A percentile compares a stretch with the other conserved stretches of the same genome.
Evolutionary conservation across 2,797 vertebrate genomes (phyloP).

Genomic region (Microchirus variegatus): DNA sequence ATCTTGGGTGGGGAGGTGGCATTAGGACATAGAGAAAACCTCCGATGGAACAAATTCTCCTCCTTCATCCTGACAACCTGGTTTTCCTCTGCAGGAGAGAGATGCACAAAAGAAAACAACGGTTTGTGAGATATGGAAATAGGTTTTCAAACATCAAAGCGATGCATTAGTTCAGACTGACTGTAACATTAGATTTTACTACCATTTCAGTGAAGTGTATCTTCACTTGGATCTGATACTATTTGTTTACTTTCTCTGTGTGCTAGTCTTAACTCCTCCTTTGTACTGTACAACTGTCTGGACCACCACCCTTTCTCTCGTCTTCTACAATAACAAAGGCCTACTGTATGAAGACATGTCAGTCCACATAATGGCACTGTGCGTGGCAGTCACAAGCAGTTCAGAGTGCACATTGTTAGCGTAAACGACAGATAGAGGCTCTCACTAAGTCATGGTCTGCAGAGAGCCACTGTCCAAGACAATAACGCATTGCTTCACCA

Average conservation of each 20-base stretch:
- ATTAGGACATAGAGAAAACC: slow-evolving; percentile 90
- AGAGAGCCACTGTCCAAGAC: slow-evolving; percentile 40
- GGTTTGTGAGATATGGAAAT: neutral
- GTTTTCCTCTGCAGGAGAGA: slow-evolving; percentile 81
- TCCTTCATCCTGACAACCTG: slow-evolving; percentile 92
- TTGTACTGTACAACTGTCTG: slow-evolving; percentile 19
- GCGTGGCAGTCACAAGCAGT: slow-evolving; percentile 60
- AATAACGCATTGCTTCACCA: slow-evolving; percentile 9
- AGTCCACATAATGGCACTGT: slow-evolving; percentile 54
- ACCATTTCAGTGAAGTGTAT: neutral
- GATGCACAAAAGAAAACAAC: slow-evolving; percentile 19
- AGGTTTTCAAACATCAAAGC: neutral
- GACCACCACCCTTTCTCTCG: slow-evolving; percentile 18
- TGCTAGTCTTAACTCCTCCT: slow-evolving; percentile 12
- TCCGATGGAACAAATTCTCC: slow-evolving; percentile 91
- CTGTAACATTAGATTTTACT: slow-evolving; percentile 8
- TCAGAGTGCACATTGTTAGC: slow-evolving; percentile 53
- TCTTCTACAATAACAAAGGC: slow-evolving; percentile 52
- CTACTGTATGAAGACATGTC: slow-evolving; percentile 55
- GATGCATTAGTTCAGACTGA: neutral
- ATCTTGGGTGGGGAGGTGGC: slow-evolving; percentile 90
- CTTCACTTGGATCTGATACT: slow-evolving; percentile 14
- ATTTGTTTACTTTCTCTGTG: slow-evolving; percentile 1
- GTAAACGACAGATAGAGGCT: slow-evolving; percentile 41
- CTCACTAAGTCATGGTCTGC: slow-evolving; percentile 24